Base-by-base conservation (phyloP, 1,140 invertebrate species). In the Mercenaria mercenaria region DNA sequence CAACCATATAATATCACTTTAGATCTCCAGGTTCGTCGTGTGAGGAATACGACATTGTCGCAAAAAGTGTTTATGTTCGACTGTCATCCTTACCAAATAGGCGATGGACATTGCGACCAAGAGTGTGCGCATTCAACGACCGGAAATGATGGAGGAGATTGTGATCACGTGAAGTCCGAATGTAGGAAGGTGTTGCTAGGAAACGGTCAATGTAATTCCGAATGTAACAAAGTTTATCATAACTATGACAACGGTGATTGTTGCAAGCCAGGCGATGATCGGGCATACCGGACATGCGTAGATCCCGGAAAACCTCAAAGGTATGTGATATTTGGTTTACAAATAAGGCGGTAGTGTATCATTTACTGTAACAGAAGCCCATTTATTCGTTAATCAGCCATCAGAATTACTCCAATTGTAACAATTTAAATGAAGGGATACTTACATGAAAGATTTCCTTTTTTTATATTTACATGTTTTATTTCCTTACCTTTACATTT, bases 241-340 rank as follows among this genome's bases (percentile, higher is more conserved):
- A 47, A 90, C 43, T 95, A 92, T 92, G 95, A 95, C 83, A 90
- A 91, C 2, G 94, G 94, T 4, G 94, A 95, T 84, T 95, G 95
- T 77, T 95, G 95, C 56, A 69, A 89, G 1, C 83, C 91, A 20
- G 83, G 56, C 15, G 84, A 91, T 41, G 82, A 92, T 37, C 0
- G 18, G 8, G 83, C 82, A 0, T 69, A 91, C 29, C 86, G 89
- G 23, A 91, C 88, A 3, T 95, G 95, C 69, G 88, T 94, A 32
- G 93, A 95, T 77, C 94, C 94, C 0, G 56, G 34, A 1, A 94
- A 90, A 8, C 89, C 89, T 0, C 76, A 85, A 61, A 91, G 95
- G 95, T 95, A 88, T 88, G 41, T 39, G 26, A 59, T 34, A n/a
- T n/a, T n/a, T n/a, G n/a, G n/a, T n/a, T n/a, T n/a, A n/a, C n/a